Evolutionary conservation across 2,888 invertebrate genomes (phyloP).

Genomic region (Congeria kusceri): DNA sequence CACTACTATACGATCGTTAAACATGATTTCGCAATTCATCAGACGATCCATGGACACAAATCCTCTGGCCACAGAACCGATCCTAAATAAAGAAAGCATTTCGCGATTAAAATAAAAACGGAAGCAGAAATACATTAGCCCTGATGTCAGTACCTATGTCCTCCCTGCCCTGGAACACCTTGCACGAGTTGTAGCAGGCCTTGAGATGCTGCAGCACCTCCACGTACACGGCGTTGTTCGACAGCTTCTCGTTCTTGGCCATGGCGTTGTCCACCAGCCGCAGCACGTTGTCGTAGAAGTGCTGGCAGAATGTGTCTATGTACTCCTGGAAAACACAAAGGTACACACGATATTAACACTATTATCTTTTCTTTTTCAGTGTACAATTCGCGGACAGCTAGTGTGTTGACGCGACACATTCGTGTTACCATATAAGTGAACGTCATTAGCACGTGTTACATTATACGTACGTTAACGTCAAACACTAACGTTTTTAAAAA

Average conservation of each 20-base stretch:
- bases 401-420: too few relatives aligned
- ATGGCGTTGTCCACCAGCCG: constrained; percentile 97
- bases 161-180: constrained; percentile 96
- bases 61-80: too few relatives aligned
- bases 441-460: too few relatives aligned
- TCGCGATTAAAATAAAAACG: too few relatives aligned
- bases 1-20: too few relatives aligned
- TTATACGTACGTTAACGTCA: too few relatives aligned
- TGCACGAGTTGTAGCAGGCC: constrained; percentile 94
- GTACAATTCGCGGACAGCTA: too few relatives aligned
- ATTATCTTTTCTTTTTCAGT: too few relatives aligned
- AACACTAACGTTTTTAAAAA: too few relatives aligned
- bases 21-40: too few relatives aligned
- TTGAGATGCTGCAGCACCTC: constrained; percentile 92
- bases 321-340: constrained; percentile 89
- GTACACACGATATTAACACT: too few relatives aligned
- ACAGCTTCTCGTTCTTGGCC: constrained; percentile 97
- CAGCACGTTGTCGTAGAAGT: constrained; percentile 90
- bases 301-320: constrained; percentile 95
- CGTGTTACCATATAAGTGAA: too few relatives aligned
- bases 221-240: constrained; percentile 85
- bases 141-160: constrained; percentile 88
- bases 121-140: neutral
- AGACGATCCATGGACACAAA: neutral
- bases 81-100: neutral